These are phyloP conservation scores for Ascidia mentula DNA, from an alignment of 23 tunicate genomes.

Conservation along the genomic window DNA sequence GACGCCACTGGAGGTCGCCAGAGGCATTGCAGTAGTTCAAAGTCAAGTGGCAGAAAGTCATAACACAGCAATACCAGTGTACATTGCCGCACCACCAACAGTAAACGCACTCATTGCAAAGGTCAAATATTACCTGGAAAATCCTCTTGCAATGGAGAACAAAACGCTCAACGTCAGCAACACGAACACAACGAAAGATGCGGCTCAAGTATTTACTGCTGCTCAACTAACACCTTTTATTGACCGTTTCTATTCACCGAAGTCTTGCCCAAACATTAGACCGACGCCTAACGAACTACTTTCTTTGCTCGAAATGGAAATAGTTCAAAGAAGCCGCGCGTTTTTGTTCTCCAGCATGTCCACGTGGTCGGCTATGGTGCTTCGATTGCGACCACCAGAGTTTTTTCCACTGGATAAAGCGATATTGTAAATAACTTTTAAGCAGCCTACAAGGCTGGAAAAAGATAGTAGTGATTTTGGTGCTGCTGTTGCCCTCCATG, in stretches of 20 bases:
- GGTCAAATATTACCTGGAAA: background rate
- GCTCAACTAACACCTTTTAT: background rate
- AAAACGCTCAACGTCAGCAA: too few relatives aligned
- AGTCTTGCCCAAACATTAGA: constrained; percentile 12
- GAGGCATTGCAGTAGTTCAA: background rate
- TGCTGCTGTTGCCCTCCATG: too few relatives aligned
- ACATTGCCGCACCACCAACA: background rate
- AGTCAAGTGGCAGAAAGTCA: background rate
- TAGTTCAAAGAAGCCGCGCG: background rate
- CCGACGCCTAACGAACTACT: constrained; percentile 19
- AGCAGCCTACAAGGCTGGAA: background rate
- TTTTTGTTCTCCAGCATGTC: constrained; percentile 7
- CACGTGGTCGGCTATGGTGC: constrained; percentile 24
- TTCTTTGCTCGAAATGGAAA: constrained; percentile 15
- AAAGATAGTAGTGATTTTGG: background rate
- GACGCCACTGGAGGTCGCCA: background rate
- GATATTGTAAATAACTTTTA: background rate
- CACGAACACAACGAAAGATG: background rate
- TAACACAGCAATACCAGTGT: background rate
- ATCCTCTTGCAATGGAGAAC: background rate
- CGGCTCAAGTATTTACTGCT: background rate
- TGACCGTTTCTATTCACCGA: background rate
- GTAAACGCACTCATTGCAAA: background rate
- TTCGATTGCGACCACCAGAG: background rate
- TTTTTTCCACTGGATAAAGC: background rate